These are phyloP conservation scores for Cinclus cinclus DNA, from an alignment of 2,113 vertebrate genomes.

Conservation along the genomic window DNA sequence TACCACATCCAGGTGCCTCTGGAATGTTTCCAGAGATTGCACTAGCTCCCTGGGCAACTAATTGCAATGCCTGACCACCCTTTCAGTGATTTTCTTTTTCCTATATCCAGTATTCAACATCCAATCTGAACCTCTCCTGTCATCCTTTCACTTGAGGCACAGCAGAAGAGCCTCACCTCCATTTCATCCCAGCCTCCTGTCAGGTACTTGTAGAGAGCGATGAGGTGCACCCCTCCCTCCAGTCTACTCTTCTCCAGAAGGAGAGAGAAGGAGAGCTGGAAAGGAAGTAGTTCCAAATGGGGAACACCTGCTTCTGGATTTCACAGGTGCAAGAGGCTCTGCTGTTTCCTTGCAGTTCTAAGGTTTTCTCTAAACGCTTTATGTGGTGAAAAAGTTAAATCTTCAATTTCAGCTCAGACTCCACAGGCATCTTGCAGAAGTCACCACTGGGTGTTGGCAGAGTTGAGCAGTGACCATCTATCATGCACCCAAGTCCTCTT, in stretches of 20 bases:
- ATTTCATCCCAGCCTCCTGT: neutral
- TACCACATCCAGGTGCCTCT: neutral
- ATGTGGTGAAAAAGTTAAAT: neutral
- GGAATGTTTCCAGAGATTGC: neutral
- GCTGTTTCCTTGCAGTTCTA: neutral
- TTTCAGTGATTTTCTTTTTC: neutral
- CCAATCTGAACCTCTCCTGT: neutral
- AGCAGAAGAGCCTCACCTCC: neutral
- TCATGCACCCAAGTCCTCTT: neutral
- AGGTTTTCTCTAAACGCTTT: neutral
- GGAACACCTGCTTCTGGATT: neutral
- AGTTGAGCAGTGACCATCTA: neutral
- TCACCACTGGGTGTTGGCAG: neutral
- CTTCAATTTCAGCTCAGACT: neutral
- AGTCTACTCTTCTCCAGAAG: neutral
- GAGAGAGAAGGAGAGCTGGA: neutral
- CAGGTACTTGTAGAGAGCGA: fast-evolving
- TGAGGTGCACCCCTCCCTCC: too few species aligned
- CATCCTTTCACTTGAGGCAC: neutral
- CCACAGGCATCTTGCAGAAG: neutral
- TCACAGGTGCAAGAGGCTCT: neutral
- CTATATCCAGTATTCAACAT: neutral
- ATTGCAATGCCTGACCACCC: neutral
- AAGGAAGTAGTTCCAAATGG: neutral
- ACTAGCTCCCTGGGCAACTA: neutral